Conservation (phyloP, 2,888 invertebrate species). For the Drosophila putrida region DNA sequence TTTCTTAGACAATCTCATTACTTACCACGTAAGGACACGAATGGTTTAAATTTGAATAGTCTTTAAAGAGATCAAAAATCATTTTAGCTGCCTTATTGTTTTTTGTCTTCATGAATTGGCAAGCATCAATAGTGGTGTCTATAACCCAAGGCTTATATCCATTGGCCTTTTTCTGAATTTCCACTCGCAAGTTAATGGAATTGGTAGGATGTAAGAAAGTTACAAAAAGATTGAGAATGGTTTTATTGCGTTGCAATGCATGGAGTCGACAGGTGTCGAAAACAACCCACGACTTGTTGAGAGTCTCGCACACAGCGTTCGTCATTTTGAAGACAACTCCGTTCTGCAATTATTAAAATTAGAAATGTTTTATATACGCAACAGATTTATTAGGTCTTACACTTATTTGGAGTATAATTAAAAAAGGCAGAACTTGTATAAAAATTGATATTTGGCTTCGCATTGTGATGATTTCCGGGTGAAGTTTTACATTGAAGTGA, state of each 20-base stretch:
- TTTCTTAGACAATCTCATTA: not conserved
- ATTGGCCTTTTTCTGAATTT: constrained; percentile 26
- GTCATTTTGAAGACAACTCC: constrained; percentile 30
- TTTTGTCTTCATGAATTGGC: constrained; percentile 16
- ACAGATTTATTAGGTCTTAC: not conserved
- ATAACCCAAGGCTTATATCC: constrained; percentile 39
- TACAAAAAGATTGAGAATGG: not conserved
- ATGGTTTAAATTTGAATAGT: constrained; percentile 31
- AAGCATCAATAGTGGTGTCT: constrained; percentile 15
- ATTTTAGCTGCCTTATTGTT: not conserved
- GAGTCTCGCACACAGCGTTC: constrained; percentile 28
- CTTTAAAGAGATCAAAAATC: constrained; percentile 14
- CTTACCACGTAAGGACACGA: constrained; percentile 43
- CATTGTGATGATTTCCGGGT: not conserved
- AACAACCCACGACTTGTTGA: constrained; percentile 29
- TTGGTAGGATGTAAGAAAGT: constrained; percentile 4
- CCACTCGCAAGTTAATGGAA: not conserved
- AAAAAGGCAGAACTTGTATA: not conserved
- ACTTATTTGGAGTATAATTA: not conserved
- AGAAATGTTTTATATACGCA: too few relatives aligned
- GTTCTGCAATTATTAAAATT: constrained; percentile 9
- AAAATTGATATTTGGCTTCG: not conserved
- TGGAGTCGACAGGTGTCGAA: constrained; percentile 18
- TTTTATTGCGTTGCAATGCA: constrained; percentile 27
- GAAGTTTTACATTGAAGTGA: not conserved